Evolutionary conservation across 2,113 vertebrate genomes (phyloP).

Genomic region (Centropus unirufus): DNA sequence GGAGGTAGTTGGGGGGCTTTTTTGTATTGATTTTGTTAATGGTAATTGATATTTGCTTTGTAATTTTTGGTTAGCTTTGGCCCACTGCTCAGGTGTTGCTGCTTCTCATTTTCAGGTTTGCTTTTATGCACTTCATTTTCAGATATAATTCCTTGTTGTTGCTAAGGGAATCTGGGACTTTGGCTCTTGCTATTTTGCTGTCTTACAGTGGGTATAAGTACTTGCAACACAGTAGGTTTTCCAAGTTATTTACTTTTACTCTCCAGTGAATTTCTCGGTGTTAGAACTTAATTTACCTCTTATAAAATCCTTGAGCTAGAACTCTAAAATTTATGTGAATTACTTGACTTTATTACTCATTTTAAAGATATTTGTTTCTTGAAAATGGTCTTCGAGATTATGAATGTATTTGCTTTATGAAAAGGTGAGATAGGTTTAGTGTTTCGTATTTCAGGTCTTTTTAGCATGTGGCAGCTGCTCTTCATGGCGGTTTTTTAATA

Average conservation of each 20-base stretch:
- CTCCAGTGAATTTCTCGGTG: neutral
- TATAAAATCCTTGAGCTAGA: neutral
- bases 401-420: neutral
- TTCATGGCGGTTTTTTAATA: neutral
- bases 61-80: neutral
- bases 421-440: neutral
- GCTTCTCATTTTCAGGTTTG: neutral
- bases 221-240: neutral
- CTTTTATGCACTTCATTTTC: neutral
- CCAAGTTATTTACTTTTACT: neutral
- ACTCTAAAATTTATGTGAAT: neutral
- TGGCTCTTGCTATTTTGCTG: neutral
- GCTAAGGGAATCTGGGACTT: neutral
- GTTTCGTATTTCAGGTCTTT: neutral
- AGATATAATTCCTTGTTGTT: neutral
- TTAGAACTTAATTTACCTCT: neutral
- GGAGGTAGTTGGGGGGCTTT: fast-evolving
- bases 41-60: neutral
- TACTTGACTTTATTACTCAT: neutral
- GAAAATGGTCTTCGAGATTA: neutral
- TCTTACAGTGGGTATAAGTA: neutral
- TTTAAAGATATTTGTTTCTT: neutral
- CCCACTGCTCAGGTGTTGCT: fast-evolving
- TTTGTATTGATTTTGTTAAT: neutral
- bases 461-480: neutral